Conservation (phyloP, 2,113 vertebrate genomes). For the Heptranchias perlo region DNA sequence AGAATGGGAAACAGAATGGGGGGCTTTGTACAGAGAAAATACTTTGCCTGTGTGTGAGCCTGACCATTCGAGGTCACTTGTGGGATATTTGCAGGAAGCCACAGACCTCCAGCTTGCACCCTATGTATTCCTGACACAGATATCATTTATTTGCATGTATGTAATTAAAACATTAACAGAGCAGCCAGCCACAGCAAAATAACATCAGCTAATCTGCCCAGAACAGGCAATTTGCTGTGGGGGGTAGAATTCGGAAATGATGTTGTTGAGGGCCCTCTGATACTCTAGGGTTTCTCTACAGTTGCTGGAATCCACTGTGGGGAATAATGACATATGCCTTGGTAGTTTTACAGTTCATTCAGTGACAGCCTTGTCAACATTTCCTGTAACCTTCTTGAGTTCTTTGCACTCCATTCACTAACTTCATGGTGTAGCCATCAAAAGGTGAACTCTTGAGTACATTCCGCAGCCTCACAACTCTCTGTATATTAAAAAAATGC, state of each 20-base stretch:
- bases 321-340: not conserved
- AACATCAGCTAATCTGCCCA: not conserved
- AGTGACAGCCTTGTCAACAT: too few relatives aligned
- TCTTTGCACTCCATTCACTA: not conserved
- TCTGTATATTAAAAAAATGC: too few relatives aligned
- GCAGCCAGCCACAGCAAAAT: not conserved
- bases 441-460: not conserved
- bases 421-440: not conserved
- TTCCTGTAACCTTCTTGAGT: not conserved
- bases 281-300: not conserved
- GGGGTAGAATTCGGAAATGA: not conserved
- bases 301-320: not conserved
- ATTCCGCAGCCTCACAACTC: too few relatives aligned
- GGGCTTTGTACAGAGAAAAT: not conserved
- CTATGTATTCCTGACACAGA: not conserved
- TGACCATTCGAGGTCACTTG: not conserved
- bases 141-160: not conserved
- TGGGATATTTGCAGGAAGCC: not conserved
- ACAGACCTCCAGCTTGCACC: not conserved
- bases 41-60: not conserved
- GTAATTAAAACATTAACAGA: conserved; percentile 11
- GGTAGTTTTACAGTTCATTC: not conserved
- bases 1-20: not conserved
- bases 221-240: not conserved
- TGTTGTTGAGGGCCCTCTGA: not conserved